phyloP scores from a whole-genome alignment of 1,140 invertebrate species.

The Drosophila oshimai region DNA sequence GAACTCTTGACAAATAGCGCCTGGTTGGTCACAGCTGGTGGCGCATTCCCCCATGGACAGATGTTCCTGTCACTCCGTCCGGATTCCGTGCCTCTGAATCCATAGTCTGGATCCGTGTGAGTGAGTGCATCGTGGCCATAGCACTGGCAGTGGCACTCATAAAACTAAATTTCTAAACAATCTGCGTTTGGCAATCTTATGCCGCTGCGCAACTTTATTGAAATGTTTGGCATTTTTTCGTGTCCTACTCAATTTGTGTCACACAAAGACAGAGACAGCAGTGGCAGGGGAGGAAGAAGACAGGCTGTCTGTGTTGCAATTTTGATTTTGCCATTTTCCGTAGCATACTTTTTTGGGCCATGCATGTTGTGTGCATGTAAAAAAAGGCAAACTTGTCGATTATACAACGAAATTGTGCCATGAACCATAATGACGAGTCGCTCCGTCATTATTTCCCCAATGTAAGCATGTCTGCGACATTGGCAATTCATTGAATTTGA shows the following conservation, averaged over 20 bases:
- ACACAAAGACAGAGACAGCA: conserved; percentile 28
- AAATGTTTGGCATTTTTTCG: conserved; percentile 79
- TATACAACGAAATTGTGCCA: conserved; percentile 52
- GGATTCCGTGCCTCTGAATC: conserved; percentile 25
- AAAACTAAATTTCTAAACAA: conserved; percentile 81
- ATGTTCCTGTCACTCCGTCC: conserved; percentile 50
- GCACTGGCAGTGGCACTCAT: too few species aligned
- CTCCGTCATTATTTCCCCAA: conserved; percentile 7
- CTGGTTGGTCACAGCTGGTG: conserved; percentile 71
- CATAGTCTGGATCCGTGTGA: conserved; percentile 27
- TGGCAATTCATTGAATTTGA: conserved; percentile 67
- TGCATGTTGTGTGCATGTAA: conserved; percentile 49
- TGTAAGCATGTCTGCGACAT: conserved; percentile 12
- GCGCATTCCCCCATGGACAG: conserved; percentile 44
- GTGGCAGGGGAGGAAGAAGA: background rate
- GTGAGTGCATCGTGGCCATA: conserved; percentile 43
- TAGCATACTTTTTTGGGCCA: conserved; percentile 73
- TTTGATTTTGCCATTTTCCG: conserved; percentile 73
- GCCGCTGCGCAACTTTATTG: conserved; percentile 75
- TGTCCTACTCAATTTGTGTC: conserved; percentile 76
- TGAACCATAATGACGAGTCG: conserved; percentile 22
- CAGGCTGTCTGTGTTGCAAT: conserved; percentile 51
- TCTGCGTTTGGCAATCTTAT: conserved; percentile 77
- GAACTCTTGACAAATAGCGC: conserved; percentile 74
- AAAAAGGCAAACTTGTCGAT: conserved; percentile 64